Base-by-base conservation (phyloP, 2,888 invertebrate species). In the Dioctria rufipes region DNA sequence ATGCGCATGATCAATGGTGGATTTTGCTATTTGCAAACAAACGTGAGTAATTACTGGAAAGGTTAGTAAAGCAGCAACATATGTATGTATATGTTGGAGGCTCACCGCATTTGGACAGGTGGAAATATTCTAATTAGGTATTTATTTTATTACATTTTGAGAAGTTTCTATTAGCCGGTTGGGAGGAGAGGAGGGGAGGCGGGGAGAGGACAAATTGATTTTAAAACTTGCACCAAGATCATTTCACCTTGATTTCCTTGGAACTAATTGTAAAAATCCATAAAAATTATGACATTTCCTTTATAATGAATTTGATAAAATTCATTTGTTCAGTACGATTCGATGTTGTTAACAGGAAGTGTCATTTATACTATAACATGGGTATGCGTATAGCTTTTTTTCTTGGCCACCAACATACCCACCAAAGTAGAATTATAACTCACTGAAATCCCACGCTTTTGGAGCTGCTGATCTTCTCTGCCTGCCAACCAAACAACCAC, bases 31-130 rank as follows among this genome's bases (percentile, higher is more conserved):
- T 78, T 78, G 58, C 66, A 78, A 78, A 78, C 54, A 78, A 78
- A 54, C 66, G 25, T 78, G 66, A 78, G 66, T 78, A 78, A 78
- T 78, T 66, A 54, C 42, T 51, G 78, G 49, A 78, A 66, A 66
- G 54, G 61, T 78, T 25, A 54, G 66, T 66, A 65, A 8, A 46
- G 60, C 61, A 43, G 61, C 43, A 40, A 25, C 25, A 46, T 46
- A 51, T 8, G 46, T 25, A 37, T n/a, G 43, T 49, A 37, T 39
- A 11, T 58, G 40, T 11, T 49, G 25, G 77, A 39, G 13, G 25
- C 42, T 40, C 40, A n/a, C 8, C 37, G 43, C 43, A 37, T 49
- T 13, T 8, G 6, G 54, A 71, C 61, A 25, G 60, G 46, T 60
- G 40, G 60, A 60, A 61, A 40, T 39, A 71, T n/a, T 13, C 42